Base-by-base conservation (phyloP, 2,113 vertebrate genomes). In the Myocastor coypus region DNA sequence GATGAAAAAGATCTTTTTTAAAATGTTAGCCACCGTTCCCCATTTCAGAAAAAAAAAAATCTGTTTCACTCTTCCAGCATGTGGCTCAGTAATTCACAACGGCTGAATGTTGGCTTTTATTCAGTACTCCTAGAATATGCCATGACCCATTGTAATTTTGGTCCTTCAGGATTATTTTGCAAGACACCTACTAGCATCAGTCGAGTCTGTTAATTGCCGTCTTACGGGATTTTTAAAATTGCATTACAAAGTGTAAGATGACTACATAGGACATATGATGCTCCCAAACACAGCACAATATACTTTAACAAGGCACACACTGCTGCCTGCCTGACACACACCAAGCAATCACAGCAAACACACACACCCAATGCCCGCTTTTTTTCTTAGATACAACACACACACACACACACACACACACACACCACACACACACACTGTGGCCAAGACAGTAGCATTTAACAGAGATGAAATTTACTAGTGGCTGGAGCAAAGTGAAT, bases 11-110 rank as follows among this genome's bases (percentile, higher is more conserved):
- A 88, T 63, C 73, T 83, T 57, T 94, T 94, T 97, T 96, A 34
- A 94, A 97, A 97, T 8, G 88, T 82, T 96, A 95, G 92, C 73
- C 77, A 96, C 77, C 37, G 42, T n/a, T 95, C 95, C 71, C 64
- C 42, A 86, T 61, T 75, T 95, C 90, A n/a, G 20, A 90, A 80
- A 80, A 94, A 85, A 85, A 71, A 16, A 91, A 3, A 64, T 30
- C 86, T 28, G 32, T n/a, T 87, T 69, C 85, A 87, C 32, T 92
- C 52, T 94, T 94, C 87, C 91, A 73, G 69, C 75, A 86, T 32
- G 83, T 42, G 93, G 80, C 68, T 96, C 63, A 93, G 12, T 91
- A 80, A 92, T 84, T 96, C 6, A 26, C 82, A 97, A 97, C 87
- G 40, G 64, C 28, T 92, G 3, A 20, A 40, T 85, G 80, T 75